A percentile compares a stretch with the other conserved stretches of the same genome.
These are phyloP conservation scores for Bugulina stolonifera DNA, from an alignment of 2,888 invertebrate species.

Conservation along the genomic window DNA sequence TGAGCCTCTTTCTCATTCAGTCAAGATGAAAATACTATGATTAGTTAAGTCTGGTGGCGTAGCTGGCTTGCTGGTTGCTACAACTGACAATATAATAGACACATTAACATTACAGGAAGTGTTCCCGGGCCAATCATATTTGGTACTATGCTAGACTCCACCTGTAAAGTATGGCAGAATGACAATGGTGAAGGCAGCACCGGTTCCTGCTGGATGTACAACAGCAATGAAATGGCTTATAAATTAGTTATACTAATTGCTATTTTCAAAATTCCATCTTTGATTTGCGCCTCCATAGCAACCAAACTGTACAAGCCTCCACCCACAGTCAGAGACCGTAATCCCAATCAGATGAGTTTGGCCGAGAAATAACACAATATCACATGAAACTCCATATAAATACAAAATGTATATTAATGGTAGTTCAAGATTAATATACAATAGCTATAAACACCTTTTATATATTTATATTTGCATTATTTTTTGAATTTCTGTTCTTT, in stretches of 20 bases:
- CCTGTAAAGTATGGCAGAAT: conserved; percentile 16
- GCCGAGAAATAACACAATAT: too few species aligned
- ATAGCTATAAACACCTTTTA: too few species aligned
- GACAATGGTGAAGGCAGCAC: neutral
- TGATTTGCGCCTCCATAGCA: neutral
- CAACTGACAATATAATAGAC: too few species aligned
- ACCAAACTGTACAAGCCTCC: neutral
- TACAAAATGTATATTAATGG: too few species aligned
- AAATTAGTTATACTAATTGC: neutral
- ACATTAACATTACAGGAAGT: conserved; percentile 18
- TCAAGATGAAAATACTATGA: too few species aligned
- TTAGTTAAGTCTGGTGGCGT: too few species aligned
- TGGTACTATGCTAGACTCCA: conserved; percentile 8
- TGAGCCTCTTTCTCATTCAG: too few species aligned
- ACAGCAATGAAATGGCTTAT: neutral
- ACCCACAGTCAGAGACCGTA: neutral
- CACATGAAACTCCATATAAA: neutral
- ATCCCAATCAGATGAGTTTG: too few species aligned
- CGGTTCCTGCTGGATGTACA: conserved; percentile 25
- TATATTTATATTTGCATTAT: too few species aligned
- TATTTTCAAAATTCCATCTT: neutral
- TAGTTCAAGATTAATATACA: too few species aligned
- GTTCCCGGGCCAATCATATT: conserved; percentile 20
- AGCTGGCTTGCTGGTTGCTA: too few species aligned
- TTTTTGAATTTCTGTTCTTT: too few species aligned